Percentiles rank a stretch among this genome's conserved stretches.
phyloP scores from a whole-genome alignment of 2,888 invertebrate genomes.

The Didymodactylos carnosus region DNA sequence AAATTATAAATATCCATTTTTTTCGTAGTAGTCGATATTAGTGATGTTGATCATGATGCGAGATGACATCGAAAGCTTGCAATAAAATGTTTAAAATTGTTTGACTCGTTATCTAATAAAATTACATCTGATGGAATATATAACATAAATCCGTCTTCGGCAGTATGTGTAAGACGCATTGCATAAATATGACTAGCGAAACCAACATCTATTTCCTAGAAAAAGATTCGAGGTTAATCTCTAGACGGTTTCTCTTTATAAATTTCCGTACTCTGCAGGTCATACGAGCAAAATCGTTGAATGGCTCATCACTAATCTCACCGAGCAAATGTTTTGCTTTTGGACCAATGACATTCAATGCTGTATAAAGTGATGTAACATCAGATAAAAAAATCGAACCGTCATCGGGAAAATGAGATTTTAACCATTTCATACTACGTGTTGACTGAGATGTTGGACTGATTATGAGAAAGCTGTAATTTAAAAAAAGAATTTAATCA shows the following conservation, averaged over 20 bases:
- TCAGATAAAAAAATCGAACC: constrained; percentile 62
- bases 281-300: constrained; percentile 70
- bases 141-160: constrained; percentile 87
- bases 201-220: constrained; percentile 61
- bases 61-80: too few species aligned
- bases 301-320: constrained; percentile 71
- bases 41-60: too few species aligned
- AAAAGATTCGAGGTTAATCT: neutral
- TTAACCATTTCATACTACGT: constrained; percentile 66
- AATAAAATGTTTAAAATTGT: neutral
- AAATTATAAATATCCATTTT: too few species aligned
- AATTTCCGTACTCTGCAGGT: constrained; percentile 47
- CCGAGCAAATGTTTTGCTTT: constrained; percentile 68
- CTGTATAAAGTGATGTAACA: constrained; percentile 87
- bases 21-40: too few species aligned
- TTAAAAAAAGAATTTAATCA: neutral
- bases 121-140: constrained; percentile 85
- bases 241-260: neutral
- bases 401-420: constrained; percentile 55
- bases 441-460: constrained; percentile 92
- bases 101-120: neutral
- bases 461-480: constrained; percentile 83
- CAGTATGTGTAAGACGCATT: constrained; percentile 86
- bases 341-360: constrained; percentile 80
- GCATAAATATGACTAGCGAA: constrained; percentile 77